Percentiles rank a stretch among this genome's conserved stretches.
phyloP scores from a whole-genome alignment of 2,797 vertebrate genomes.

The Myripristis jacobus region DNA sequence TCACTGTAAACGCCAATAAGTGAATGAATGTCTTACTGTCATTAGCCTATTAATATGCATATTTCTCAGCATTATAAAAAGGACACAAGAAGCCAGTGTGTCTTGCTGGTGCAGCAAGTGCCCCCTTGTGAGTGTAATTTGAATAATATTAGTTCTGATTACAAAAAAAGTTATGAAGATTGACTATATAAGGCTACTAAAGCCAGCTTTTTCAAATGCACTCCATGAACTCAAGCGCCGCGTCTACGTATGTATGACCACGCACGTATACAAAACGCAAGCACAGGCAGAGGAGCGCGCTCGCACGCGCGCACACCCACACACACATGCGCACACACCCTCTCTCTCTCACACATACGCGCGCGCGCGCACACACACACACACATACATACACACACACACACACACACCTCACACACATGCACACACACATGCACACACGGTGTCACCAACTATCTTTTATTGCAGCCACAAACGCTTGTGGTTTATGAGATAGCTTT shows the following conservation, averaged over 20 bases:
- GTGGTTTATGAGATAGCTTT: slow-evolving; percentile 88
- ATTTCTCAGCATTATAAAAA: slow-evolving; percentile 3
- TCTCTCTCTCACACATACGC: slow-evolving; percentile 4
- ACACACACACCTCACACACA: slow-evolving; percentile 9
- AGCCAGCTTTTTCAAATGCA: slow-evolving; percentile 7
- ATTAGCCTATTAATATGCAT: not conserved
- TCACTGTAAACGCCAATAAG: not conserved
- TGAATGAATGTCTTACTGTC: not conserved
- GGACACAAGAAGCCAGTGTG: not conserved
- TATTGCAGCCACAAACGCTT: slow-evolving; percentile 73
- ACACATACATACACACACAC: slow-evolving; percentile 18
- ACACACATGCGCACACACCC: slow-evolving; percentile 13
- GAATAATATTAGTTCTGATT: slow-evolving; percentile 19
- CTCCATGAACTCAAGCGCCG: slow-evolving; percentile 29
- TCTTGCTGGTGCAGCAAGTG: slow-evolving; percentile 17
- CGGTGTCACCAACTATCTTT: slow-evolving; percentile 51
- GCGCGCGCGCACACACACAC: slow-evolving; percentile 32
- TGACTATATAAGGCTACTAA: not conserved
- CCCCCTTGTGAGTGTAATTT: slow-evolving; percentile 27
- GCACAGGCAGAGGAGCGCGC: slow-evolving; percentile 17
- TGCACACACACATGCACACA: slow-evolving; percentile 37
- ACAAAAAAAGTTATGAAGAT: not conserved
- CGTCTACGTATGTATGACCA: slow-evolving; percentile 34
- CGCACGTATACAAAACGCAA: slow-evolving; percentile 29
- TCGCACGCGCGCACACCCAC: slow-evolving; percentile 30